phyloP scores from a whole-genome alignment of 2,888 invertebrate genomes.

The Actias luna region DNA sequence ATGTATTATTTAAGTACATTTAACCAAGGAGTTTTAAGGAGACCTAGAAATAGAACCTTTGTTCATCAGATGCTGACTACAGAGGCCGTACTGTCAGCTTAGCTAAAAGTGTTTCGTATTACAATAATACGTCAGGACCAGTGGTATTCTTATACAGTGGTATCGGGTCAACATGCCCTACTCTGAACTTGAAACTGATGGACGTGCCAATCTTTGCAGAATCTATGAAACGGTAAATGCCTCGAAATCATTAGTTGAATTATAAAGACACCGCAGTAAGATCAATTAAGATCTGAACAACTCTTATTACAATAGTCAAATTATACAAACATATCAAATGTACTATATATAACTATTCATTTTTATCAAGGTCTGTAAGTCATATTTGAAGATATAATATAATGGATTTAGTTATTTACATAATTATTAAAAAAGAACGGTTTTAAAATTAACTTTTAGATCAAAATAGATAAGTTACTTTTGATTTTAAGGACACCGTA shows the following conservation, averaged over 20 bases:
- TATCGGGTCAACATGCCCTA: neutral
- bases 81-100: neutral
- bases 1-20: conserved; percentile 15
- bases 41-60: neutral
- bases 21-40: neutral
- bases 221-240: neutral
- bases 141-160: neutral
- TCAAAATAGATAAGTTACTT: no score
- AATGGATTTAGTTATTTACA: no score
- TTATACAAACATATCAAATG: no score
- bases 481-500: no score
- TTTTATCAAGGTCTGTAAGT: no score
- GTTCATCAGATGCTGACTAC: neutral
- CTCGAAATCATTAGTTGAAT: neutral
- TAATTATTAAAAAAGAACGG: no score
- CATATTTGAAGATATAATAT: no score
- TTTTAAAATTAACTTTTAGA: no score
- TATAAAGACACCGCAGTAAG: neutral
- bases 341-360: no score
- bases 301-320: no score
- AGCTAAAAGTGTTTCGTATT: neutral
- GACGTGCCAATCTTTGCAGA: neutral
- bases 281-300: neutral
- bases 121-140: neutral
- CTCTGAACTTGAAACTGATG: neutral